Evolutionary conservation across 2,888 invertebrate species (phyloP), one percentile per base, ranked within the genome.

Genomic region (Cerastis rubricosa): DNA sequence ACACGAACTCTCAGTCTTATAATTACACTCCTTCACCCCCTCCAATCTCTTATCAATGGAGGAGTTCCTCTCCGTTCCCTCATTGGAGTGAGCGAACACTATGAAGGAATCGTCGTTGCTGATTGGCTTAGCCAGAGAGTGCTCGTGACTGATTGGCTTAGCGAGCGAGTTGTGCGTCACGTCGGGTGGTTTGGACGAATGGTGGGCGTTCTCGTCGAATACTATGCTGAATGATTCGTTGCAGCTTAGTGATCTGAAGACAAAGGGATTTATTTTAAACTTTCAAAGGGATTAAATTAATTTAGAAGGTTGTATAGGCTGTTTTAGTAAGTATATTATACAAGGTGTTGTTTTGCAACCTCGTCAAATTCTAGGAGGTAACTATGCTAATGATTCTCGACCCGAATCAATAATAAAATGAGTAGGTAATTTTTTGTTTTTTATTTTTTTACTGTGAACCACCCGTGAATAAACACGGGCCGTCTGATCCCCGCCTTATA

Each of bases 181-280:
- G 76, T 91, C 89, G 66, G 78, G 79, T 0, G 65, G 67, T 54
- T 83, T 84, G 0, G 85, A 78, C 7, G 85, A 67, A 12, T 88
- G 73, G 25, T 87, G 81, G 0, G 91, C 92, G 80, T 94, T 91
- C 35, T 95, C 95, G 75, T 95, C 96, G 88, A 96, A 96, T 0
- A 95, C 91, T 76, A 97, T 95, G 87, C 95, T 96, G 89, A 95
- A 93, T 0, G 97, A 97, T 64, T 97, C 96, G 87, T 94, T 96
- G 91, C 96, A 96, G 82, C 97, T 97, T 57, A 93, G 90, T 0
- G 97, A 96, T 87, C 96, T 96, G 84, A 3, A 71, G 71, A 66
- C 63, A 71, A 77, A 66, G 12, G 45, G 8, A n/a, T 29, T 59
- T 45, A 19, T 45, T 72, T 51, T 17, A 45, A 45, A n/a, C 35